phyloP scores from a whole-genome alignment of 64 coral and sea anemone genomes.

The Montipora foliosa region DNA sequence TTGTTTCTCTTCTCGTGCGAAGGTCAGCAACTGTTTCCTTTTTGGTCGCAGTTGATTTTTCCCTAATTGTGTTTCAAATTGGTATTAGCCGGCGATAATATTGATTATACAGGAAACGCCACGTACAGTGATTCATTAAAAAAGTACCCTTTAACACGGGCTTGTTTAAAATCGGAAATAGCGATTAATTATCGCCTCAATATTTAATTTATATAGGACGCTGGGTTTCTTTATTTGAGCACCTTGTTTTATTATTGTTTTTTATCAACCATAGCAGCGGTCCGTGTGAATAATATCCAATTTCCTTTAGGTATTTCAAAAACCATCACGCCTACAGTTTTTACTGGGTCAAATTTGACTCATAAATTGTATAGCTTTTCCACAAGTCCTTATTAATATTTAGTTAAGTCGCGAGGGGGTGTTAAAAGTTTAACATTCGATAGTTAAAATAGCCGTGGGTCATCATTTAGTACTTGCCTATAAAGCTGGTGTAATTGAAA shows the following conservation, averaged over 20 bases:
- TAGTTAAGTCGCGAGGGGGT: conserved; percentile 25
- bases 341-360: conserved; percentile 30
- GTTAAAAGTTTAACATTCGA: not conserved
- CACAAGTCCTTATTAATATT: not conserved
- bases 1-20: not conserved
- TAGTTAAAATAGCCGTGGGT: not conserved
- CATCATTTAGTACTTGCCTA: not conserved
- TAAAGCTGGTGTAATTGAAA: not conserved
- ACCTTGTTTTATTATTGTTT: not conserved
- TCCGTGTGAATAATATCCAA: not conserved
- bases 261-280: too few species aligned
- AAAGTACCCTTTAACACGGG: not conserved
- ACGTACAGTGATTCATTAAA: not conserved
- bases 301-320: conserved; percentile 29
- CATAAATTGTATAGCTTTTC: conserved; percentile 27
- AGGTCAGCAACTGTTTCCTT: not conserved
- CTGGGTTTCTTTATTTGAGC: not conserved
- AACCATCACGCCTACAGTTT: conserved; percentile 28
- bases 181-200: too few species aligned
- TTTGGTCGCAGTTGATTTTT: not conserved
- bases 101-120: not conserved
- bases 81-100: not conserved
- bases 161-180: too few species aligned
- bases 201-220: not conserved
- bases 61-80: not conserved